Conservation (phyloP, 2,888 invertebrate genomes). For the Synanthedon formicaeformis region DNA sequence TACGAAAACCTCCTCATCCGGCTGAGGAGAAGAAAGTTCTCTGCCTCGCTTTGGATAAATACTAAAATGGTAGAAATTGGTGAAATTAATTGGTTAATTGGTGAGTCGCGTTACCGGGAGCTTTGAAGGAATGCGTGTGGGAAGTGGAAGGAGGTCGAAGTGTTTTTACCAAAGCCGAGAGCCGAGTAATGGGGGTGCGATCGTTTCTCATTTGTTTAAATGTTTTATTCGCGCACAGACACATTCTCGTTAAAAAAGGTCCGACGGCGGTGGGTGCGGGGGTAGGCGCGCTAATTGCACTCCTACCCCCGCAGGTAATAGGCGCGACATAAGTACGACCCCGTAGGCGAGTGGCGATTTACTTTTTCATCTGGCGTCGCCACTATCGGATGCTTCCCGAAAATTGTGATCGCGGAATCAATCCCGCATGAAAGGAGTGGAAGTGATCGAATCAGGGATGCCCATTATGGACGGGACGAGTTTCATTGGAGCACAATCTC, state of each 20-base stretch:
- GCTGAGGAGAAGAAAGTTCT: too few relatives aligned
- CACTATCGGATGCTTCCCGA: slow-evolving; percentile 17
- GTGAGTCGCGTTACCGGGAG: too few relatives aligned
- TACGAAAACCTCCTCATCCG: too few relatives aligned
- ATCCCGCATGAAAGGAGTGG: slow-evolving; percentile 40
- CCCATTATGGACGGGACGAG: slow-evolving; percentile 43
- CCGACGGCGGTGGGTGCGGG: slow-evolving; percentile 2
- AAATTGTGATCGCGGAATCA: slow-evolving; percentile 36
- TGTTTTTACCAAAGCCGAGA: not conserved
- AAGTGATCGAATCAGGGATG: slow-evolving; percentile 46
- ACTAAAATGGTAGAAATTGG: too few relatives aligned
- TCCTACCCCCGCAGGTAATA: too few relatives aligned
- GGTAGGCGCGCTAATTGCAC: slow-evolving; percentile 17
- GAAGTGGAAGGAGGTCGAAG: not conserved
- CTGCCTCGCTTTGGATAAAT: too few relatives aligned
- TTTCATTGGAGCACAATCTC: slow-evolving; percentile 37
- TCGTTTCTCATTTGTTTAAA: slow-evolving; percentile 21
- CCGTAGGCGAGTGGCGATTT: not conserved
- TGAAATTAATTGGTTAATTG: too few relatives aligned
- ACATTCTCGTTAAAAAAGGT: slow-evolving; percentile 20
- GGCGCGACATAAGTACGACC: not conserved
- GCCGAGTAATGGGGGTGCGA: slow-evolving; percentile 7
- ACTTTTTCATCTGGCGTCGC: slow-evolving; percentile 7
- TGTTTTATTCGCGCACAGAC: slow-evolving; percentile 16
- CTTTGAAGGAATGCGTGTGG: not conserved